Conservation (phyloP, 2,888 invertebrate species). For the Yponomeuta malinellus region DNA sequence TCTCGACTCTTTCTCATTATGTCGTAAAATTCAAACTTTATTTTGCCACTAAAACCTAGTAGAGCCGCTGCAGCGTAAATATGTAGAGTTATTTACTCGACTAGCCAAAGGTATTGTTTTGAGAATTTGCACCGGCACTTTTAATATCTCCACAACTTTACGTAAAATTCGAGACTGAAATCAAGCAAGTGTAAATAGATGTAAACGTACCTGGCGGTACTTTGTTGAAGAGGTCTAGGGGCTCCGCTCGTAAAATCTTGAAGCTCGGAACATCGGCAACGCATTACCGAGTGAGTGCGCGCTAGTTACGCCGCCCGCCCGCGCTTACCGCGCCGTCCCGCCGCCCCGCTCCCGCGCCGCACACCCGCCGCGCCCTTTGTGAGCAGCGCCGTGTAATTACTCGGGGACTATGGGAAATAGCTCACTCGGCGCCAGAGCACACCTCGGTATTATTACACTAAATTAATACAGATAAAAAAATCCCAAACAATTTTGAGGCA, state of each 20-base stretch:
- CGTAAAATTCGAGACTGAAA: background rate
- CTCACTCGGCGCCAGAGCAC: slow-evolving; percentile 53
- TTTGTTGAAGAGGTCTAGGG: slow-evolving; percentile 11
- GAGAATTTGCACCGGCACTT: too few relatives aligned
- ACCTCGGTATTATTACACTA: slow-evolving; percentile 54
- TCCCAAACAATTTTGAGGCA: background rate
- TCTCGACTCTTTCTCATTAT: slow-evolving; percentile 2
- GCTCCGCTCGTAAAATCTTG: slow-evolving; percentile 18
- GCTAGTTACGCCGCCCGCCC: slow-evolving; percentile 18
- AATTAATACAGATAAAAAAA: slow-evolving; percentile 24
- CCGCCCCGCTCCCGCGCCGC: slow-evolving; percentile 33
- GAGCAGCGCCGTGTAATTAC: slow-evolving; percentile 62
- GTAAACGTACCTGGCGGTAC: slow-evolving; percentile 10
- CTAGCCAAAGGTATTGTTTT: too few relatives aligned
- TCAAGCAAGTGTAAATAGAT: background rate
- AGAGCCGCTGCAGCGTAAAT: too few relatives aligned
- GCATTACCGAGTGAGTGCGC: slow-evolving; percentile 32
- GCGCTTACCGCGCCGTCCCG: slow-evolving; percentile 15
- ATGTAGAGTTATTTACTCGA: too few relatives aligned
- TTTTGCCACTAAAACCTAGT: background rate
- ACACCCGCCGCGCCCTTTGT: slow-evolving; percentile 49
- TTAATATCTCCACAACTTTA: background rate
- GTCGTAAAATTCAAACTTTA: background rate
- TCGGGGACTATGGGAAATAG: slow-evolving; percentile 69
- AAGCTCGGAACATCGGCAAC: slow-evolving; percentile 31